Conservation (phyloP, 2,888 invertebrate genomes). For the Deroplatys truncata region DNA sequence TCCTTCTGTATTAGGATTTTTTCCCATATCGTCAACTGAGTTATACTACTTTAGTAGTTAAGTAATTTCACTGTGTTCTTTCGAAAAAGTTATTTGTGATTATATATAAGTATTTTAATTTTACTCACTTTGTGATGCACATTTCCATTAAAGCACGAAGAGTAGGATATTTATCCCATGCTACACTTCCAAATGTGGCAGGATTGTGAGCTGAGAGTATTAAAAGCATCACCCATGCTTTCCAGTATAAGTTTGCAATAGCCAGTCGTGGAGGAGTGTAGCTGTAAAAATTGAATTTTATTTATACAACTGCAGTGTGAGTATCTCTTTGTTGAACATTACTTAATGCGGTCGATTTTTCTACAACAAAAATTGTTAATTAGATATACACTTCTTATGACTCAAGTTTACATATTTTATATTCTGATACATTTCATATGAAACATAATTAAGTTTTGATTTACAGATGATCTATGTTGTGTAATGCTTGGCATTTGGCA, state of each 20-base stretch:
- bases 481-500: no score
- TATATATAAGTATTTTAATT: background rate
- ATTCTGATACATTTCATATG: no score
- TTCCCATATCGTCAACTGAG: no score
- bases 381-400: background rate
- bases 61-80: no score
- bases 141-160: slow-evolving; percentile 89
- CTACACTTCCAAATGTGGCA: slow-evolving; percentile 74
- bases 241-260: slow-evolving; percentile 92
- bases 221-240: slow-evolving; percentile 82
- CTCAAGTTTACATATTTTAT: background rate
- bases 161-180: slow-evolving; percentile 88
- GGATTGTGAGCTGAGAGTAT: slow-evolving; percentile 93
- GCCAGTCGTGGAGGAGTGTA: slow-evolving; percentile 85
- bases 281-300: slow-evolving; percentile 39
- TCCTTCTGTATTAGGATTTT: no score
- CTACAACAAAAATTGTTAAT: no score
- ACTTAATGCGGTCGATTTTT: no score
- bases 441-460: no score
- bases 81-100: no score
- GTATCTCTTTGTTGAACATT: background rate
- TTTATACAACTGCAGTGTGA: background rate
- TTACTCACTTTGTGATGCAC: slow-evolving; percentile 84
- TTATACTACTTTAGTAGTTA: no score
- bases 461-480: no score